Evolutionary conservation across 2,113 vertebrate genomes (phyloP).

Genomic region (Pelvicachromis taeniatus): DNA sequence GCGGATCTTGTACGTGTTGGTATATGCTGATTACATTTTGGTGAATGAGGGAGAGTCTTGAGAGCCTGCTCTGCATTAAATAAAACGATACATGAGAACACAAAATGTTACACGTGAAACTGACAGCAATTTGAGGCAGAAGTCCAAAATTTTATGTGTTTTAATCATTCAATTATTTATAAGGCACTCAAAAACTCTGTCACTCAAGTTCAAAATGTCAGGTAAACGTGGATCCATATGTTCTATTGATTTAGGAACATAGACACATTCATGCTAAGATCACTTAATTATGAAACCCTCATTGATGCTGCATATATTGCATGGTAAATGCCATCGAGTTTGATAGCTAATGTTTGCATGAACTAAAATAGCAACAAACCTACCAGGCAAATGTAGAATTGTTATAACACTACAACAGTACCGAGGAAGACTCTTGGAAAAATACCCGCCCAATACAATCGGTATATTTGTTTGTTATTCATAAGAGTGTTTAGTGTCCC

Average conservation of each 20-base stretch:
- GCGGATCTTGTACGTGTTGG: background rate
- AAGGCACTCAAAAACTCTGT: background rate
- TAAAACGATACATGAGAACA: background rate
- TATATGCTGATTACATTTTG: background rate
- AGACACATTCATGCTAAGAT: background rate
- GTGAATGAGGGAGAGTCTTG: background rate
- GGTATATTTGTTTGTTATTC: background rate
- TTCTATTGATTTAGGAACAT: background rate
- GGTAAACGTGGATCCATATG: background rate
- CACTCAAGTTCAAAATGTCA: background rate
- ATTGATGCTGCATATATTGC: background rate
- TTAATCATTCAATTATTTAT: background rate
- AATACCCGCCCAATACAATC: background rate
- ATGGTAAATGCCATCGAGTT: background rate
- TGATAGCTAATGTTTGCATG: background rate
- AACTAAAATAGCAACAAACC: background rate
- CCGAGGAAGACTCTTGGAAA: background rate
- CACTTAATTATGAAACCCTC: background rate
- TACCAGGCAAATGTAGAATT: background rate
- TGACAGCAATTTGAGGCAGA: background rate
- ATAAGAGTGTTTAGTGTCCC: background rate
- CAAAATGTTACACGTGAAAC: background rate
- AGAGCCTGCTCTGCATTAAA: background rate
- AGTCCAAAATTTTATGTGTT: background rate
- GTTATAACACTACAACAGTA: background rate